A percentile compares a stretch with the other conserved stretches of the same genome.
These are phyloP conservation scores for Dendrocincla fuliginosa DNA, from an alignment of 2,797 vertebrate genomes.

Conservation along the genomic window DNA sequence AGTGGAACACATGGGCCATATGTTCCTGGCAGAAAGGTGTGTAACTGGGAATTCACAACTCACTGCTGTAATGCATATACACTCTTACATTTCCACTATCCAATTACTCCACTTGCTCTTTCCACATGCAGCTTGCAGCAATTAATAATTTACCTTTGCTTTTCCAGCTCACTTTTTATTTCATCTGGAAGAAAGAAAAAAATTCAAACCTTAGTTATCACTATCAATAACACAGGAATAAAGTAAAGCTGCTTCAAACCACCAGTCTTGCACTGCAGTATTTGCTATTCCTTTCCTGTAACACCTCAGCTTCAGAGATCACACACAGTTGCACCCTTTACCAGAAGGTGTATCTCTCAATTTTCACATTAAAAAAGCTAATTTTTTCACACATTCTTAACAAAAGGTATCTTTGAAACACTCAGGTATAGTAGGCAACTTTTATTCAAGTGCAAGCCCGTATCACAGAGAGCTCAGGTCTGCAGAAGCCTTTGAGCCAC, in stretches of 20 bases:
- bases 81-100: neutral
- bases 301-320: neutral
- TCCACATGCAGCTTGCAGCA: neutral
- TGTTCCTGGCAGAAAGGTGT: neutral
- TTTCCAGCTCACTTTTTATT: constrained; percentile 94
- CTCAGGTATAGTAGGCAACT: neutral
- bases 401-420: neutral
- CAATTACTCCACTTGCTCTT: neutral
- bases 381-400: neutral
- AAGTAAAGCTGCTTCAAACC: neutral
- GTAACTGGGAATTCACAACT: neutral
- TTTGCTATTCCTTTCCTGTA: neutral
- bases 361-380: neutral
- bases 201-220: neutral
- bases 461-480: neutral
- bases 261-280: neutral
- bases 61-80: neutral
- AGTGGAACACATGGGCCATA: neutral
- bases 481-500: neutral
- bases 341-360: neutral
- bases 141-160: constrained; percentile 86
- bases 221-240: neutral
- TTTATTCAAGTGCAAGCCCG: neutral
- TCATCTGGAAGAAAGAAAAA: constrained; percentile 84
- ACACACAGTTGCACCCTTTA: neutral